Evolutionary conservation across 1,140 invertebrate genomes (phyloP).

Genomic region (Cecropterus lyciades): DNA sequence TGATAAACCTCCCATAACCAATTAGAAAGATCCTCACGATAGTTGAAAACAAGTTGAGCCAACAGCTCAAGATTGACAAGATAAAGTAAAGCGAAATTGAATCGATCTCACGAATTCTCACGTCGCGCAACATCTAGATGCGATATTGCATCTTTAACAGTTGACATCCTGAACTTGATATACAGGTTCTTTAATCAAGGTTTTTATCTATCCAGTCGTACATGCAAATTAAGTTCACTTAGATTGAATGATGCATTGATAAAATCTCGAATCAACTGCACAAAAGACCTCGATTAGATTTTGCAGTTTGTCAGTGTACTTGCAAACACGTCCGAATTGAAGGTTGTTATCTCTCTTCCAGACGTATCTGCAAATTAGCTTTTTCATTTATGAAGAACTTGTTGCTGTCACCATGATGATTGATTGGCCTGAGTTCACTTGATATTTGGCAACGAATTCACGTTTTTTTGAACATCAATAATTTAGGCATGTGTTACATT

Average conservation of each 20-base stretch:
- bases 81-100: no score
- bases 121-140: background rate
- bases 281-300: background rate
- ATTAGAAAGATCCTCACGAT: no score
- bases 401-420: background rate
- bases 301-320: background rate
- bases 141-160: background rate
- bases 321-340: background rate
- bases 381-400: background rate
- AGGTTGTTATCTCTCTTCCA: background rate
- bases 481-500: no score
- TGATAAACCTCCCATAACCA: no score
- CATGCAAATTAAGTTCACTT: background rate
- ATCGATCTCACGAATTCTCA: no score
- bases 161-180: constrained; percentile 3
- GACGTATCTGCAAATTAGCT: background rate
- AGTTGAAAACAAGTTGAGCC: no score
- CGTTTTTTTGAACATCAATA: background rate
- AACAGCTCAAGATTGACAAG: no score
- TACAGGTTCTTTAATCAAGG: background rate
- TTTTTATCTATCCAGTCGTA: background rate
- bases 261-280: no score
- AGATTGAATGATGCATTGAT: no score
- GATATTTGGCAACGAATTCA: background rate
- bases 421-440: background rate